Conservation (phyloP, 2,888 invertebrate genomes). For the Beris chalybata region DNA sequence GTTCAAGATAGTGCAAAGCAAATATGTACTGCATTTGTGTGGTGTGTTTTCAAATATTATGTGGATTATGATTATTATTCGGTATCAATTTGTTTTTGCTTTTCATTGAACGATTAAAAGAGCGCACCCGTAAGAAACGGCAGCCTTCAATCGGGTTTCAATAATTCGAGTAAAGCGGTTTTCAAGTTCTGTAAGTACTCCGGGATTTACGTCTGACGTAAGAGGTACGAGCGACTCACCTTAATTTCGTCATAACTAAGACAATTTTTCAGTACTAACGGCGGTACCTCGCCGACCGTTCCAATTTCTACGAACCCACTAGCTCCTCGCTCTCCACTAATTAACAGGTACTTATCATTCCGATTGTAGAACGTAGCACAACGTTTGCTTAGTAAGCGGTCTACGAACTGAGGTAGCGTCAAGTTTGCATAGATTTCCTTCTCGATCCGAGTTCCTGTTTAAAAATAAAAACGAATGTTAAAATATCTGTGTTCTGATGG, state of each 20-base stretch:
- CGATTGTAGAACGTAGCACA: constrained; percentile 59
- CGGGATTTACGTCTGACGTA: background rate
- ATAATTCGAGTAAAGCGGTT: too few species aligned
- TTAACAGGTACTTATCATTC: constrained; percentile 55
- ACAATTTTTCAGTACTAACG: constrained; percentile 57
- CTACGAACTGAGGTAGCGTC: constrained; percentile 57
- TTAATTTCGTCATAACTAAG: constrained; percentile 65
- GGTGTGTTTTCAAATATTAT: too few species aligned
- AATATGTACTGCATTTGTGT: too few species aligned
- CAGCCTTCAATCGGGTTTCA: too few species aligned
- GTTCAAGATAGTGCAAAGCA: too few species aligned
- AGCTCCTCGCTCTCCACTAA: constrained; percentile 55
- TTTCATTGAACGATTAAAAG: too few species aligned
- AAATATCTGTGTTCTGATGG: constrained; percentile 43
- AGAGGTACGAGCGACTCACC: constrained; percentile 42
- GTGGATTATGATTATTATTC: too few species aligned
- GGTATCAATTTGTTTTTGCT: too few species aligned
- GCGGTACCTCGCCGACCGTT: constrained; percentile 56
- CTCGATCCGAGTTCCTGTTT: constrained; percentile 50
- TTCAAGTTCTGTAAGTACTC: background rate
- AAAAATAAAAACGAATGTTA: background rate
- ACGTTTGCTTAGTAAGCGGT: constrained; percentile 59
- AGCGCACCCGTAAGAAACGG: too few species aligned
- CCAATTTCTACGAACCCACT: constrained; percentile 62
- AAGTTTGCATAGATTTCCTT: constrained; percentile 55